Percentiles rank a stretch among this genome's conserved stretches.
These are phyloP conservation scores for Cantharis rufa DNA, from an alignment of 2,888 invertebrate genomes.

Conservation along the genomic window DNA sequence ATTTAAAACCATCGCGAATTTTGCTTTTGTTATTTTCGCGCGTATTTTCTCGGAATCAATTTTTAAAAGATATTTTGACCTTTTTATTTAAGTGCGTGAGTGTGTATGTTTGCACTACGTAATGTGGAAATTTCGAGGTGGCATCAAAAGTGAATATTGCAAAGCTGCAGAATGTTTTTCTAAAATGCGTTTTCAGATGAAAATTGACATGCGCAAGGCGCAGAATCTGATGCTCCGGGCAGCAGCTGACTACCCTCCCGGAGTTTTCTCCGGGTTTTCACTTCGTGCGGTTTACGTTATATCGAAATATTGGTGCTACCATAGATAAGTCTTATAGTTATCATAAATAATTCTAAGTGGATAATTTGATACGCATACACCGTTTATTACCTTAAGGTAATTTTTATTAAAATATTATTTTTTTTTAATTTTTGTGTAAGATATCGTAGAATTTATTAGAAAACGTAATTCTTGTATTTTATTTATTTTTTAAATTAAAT, in stretches of 20 bases:
- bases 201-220: conserved; percentile 26
- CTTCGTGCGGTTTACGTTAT: conserved; percentile 42
- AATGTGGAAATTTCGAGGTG: background rate
- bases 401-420: background rate
- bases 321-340: conserved; percentile 34
- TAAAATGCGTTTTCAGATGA: background rate
- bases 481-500: background rate
- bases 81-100: background rate
- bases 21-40: background rate
- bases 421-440: background rate
- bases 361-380: background rate
- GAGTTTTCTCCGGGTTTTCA: conserved; percentile 46
- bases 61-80: background rate
- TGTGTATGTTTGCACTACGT: background rate
- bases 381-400: background rate
- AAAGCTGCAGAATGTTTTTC: background rate
- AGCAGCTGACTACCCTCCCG: conserved; percentile 43
- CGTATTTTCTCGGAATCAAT: background rate
- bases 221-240: conserved; percentile 47
- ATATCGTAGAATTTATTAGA: background rate
- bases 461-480: background rate
- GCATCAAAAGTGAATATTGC: background rate
- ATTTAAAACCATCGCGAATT: background rate
- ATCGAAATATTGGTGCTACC: conserved; percentile 48
- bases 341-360: conserved; percentile 1